Conservation (phyloP, 1,140 invertebrate species). For the Tetragnatha versicolor region DNA sequence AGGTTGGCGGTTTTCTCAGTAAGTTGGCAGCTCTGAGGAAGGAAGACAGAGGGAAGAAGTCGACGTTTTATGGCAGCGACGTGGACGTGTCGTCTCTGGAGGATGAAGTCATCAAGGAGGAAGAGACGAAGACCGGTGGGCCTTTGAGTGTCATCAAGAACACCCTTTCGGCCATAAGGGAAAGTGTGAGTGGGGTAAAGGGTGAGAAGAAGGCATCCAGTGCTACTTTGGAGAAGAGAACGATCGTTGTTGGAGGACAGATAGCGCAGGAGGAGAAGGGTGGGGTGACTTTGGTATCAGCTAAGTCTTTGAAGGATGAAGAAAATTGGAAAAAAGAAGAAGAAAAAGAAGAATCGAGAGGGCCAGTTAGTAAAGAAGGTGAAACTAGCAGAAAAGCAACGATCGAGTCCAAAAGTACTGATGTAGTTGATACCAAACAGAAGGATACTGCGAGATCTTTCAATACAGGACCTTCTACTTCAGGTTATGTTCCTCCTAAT, state of each 20-base stretch:
- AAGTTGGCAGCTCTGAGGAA: constrained; percentile 55
- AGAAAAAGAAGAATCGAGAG: not conserved
- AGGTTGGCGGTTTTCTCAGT: constrained; percentile 47
- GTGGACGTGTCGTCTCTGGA: not conserved
- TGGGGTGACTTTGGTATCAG: no score
- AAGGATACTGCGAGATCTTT: no score
- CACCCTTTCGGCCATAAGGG: constrained; percentile 30
- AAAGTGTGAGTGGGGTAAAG: constrained; percentile 27
- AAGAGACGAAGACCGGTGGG: not conserved
- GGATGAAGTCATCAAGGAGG: not conserved
- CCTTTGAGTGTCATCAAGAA: constrained; percentile 33
- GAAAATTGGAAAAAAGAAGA: no score
- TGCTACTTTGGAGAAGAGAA: constrained; percentile 23
- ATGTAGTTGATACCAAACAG: not conserved
- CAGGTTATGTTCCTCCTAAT: no score
- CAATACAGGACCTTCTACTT: no score
- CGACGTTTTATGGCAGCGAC: not conserved
- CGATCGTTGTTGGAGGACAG: constrained; percentile 33
- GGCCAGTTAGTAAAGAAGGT: not conserved
- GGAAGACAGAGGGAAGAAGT: constrained; percentile 25
- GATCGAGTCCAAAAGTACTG: not conserved
- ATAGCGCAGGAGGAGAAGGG: not conserved
- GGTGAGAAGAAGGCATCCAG: constrained; percentile 31
- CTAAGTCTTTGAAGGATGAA: no score
- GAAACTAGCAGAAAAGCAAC: not conserved